Evolutionary conservation across 2,888 invertebrate species (phyloP), one percentile per base, ranked within the genome.

Genomic region (Caenorhabditis becei): DNA sequence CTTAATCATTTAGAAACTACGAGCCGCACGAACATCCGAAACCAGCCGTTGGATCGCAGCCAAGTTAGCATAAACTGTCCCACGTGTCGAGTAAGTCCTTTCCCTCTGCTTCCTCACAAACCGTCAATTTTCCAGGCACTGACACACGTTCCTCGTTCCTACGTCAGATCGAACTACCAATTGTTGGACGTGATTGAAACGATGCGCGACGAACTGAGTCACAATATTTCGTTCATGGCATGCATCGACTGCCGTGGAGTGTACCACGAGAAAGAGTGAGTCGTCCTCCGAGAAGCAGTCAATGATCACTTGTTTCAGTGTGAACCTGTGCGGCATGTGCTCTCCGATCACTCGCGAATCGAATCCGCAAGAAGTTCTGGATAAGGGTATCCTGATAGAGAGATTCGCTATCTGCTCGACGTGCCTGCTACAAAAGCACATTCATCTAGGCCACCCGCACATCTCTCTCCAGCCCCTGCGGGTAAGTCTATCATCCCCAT

Each of bases 231-330:
- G 11, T 71, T 71, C 23, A 16, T 74, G 14, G n/a, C 28, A 28
- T 74, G 58, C 20, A 58, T 10, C 28, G 54, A 51, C 14, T 74
- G 72, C 35, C 20, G 58, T 10, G 47, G 56, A n/a, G 37, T 54
- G 0, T 74, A 65, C 58, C 72, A 74, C 28, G 72, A 74, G 28
- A 74, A 58, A 35, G 72, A 74, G 70, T 70, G 59, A 18, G 61
- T 41, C 51, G 1, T 41, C 7, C 2, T 24, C 20, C 32, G 8
- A 37, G 14, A n/a, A 37, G 5, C 24, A 20, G 11, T 23, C 23
- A 26, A 41, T 14, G 41, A 5, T 16, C 3, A 53, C 16, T 65
- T 35, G 20, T 69, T 70, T 53, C 70, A 70, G 70, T 20, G 23
- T 51, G 49, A 74, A 74, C 58, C 49, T 74, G 20, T 74, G 72